Base-by-base conservation (phyloP, 2,888 invertebrate genomes). In the Aleiodes alternator region DNA sequence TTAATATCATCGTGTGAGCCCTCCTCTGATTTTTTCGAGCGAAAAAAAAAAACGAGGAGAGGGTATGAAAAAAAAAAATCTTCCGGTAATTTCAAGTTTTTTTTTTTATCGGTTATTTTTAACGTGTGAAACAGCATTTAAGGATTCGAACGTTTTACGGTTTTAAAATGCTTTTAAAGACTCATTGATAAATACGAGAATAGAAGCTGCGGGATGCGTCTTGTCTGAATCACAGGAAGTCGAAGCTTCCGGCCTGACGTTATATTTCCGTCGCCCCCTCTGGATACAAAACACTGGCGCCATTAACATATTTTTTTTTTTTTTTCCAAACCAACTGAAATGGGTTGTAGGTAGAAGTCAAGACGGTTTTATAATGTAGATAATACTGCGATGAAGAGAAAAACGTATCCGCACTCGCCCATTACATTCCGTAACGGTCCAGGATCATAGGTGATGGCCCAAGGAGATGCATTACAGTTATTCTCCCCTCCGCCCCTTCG, bases 391-490 rank as follows among this genome's bases (percentile, higher is more conserved):
- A 23, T 48, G 56, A n/a, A n/a, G 48, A 73, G 4, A 59, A 56
- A 66, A 68, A 56, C 16, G 57, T 31, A 53, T 55, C 66, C 50
- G 57, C 57, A 43, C 31, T 66, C 38, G 16, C 76, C 76, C 81
- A 84, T 84, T 85, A 82, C 83, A 78, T 82, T 55, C 56, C 81
- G 81, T 86, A 87, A 86, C 87, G 86, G 87, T 86, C 80, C 81
- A 79, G 85, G 86, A 86, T 86, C 86, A 85, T 85, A 86, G 86
- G 84, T 86, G 86, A 86, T 82, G 71, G 84, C 80, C 50, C 51
- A 51, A 53, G 51, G 82, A 84, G 84, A 83, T 86, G 83, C 83
- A 85, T 84, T 86, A 86, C 86, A 86, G 86, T 86, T 87, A 86
- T 80, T 82, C 74, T 75, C 29, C 23, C 51, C 55, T 16, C 55